phyloP scores from a whole-genome alignment of 2,113 vertebrate species.

The Dascyllus trimaculatus region DNA sequence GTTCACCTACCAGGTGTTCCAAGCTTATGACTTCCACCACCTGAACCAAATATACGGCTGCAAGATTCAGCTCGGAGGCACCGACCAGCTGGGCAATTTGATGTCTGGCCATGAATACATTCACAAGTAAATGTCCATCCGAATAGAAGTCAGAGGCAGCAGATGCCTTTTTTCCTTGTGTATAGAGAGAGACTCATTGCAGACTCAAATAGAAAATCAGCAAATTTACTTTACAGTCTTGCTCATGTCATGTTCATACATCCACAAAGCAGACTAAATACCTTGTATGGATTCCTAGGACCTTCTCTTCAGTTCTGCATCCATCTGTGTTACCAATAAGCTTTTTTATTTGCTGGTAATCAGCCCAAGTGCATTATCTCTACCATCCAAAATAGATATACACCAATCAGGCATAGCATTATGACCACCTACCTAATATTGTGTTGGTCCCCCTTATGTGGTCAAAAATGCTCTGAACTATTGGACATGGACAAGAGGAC shows the following conservation, averaged over 20 bases:
- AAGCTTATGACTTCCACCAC: constrained; percentile 95
- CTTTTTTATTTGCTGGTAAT: too few relatives aligned
- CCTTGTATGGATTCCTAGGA: background rate
- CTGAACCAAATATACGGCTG: constrained; percentile 89
- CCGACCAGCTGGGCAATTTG: constrained; percentile 97
- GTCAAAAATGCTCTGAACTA: too few relatives aligned
- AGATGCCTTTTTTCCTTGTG: background rate
- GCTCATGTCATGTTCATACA: too few relatives aligned
- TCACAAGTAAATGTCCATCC: constrained; percentile 85
- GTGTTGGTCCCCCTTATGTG: too few relatives aligned
- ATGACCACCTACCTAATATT: too few relatives aligned
- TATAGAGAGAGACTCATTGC: background rate
- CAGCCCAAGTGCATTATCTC: background rate
- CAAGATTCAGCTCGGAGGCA: constrained; percentile 93
- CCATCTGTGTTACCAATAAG: too few relatives aligned
- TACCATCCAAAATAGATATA: too few relatives aligned
- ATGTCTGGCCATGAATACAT: constrained; percentile 95
- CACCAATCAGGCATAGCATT: too few relatives aligned
- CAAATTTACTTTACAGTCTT: too few relatives aligned
- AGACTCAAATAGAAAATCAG: background rate
- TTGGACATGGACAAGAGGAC: too few relatives aligned
- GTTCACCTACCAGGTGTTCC: constrained; percentile 95
- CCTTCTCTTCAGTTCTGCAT: background rate
- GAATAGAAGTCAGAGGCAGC: background rate
- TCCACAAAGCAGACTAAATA: background rate